Base-by-base conservation (phyloP, 2,888 invertebrate species). In the Lypha dubia region DNA sequence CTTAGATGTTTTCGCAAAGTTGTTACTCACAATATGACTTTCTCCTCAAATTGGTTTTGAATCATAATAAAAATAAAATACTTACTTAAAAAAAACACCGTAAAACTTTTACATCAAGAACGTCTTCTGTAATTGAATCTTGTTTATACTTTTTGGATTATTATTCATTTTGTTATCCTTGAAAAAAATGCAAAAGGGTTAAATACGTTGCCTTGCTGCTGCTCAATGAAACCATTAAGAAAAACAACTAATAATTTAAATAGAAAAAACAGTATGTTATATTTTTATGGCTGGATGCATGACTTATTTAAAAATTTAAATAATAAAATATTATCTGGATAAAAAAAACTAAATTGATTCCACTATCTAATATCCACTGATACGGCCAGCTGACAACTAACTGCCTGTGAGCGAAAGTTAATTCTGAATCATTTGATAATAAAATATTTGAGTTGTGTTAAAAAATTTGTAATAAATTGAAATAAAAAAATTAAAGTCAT, bases 341-440 rank as follows among this genome's bases (percentile, higher is more conserved):
- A 17, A 17, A 58, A 1, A 35, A 28, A 22, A n/a, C n/a, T n/a
- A n/a, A n/a, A n/a, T n/a, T 20, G 3, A 22, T 38, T n/a, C 17
- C 17, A 13, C 0, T 28, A n/a, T 20, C 1, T 8, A n/a, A n/a
- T n/a, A n/a, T n/a, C n/a, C n/a, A n/a, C 28, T 28, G 67, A 51
- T 6, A 8, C 11, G 17, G 24, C 22, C 20, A 5, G 13, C 38
- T 35, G 53, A 20, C 53, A 53, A 53, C 68, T 68, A n/a, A n/a
- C n/a, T n/a, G n/a, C n/a, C 20, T 46, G 46, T 41, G 6, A 56
- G 17, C 11, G 22, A 17, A 24, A n/a, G n/a, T n/a, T n/a, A 35
- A 38, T n/a, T 70, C 41, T 56, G 6, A 28, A 24, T 41, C 38
- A 41, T 70, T 56, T 41, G 3, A n/a, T 51, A 24, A 51, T 11